Base-by-base conservation (phyloP, 2,797 vertebrate genomes). In the Chaetophractus vellerosus region DNA sequence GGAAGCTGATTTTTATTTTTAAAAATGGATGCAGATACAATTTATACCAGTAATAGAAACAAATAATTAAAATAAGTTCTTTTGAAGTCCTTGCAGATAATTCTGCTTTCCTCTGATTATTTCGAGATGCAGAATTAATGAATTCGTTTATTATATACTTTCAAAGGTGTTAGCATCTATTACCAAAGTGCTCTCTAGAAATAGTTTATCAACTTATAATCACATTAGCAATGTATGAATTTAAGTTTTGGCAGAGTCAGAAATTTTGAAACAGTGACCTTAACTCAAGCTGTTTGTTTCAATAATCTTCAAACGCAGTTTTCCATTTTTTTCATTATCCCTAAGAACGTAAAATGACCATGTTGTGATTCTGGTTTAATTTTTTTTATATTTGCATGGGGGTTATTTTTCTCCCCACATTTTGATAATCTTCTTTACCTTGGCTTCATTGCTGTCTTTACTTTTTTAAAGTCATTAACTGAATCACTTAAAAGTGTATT, bases 401-500 rank as follows among this genome's bases (percentile, higher is more conserved):
- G 18, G 33, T 38, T 4, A 14, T 31, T 84, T 94, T 84, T 45
- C 52, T 57, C 16, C 48, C 14, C 50, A 48, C 76, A 4, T 15
- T 33, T 75, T 94, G 78, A 41, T 75, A 23, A 19, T 78, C 19
- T 94, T 78, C 19, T 94, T 82, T 82, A 78, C 84, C 7, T 63
- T 83, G 64, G 24, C 26, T 57, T 92, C 50, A 16, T 74, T 90
- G 91, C 21, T 91, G 3, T 74, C 18, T 82, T 84, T 45, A 59
- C 24, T 2, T n/a, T 90, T 90, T 86, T 24, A 66, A 68, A 66
- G 52, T 19, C 45, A 50, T 90, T 85, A 21, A 33, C 5, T 21
- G 45, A 69, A 24, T 91, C 2, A 79, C 38, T 92, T n/a, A 31
- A 21, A 88, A 71, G 59, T 68, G 64, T 31, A 28, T 9, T 61